Conservation (phyloP, 2,113 vertebrate species). For the Vulpes vulpes region DNA sequence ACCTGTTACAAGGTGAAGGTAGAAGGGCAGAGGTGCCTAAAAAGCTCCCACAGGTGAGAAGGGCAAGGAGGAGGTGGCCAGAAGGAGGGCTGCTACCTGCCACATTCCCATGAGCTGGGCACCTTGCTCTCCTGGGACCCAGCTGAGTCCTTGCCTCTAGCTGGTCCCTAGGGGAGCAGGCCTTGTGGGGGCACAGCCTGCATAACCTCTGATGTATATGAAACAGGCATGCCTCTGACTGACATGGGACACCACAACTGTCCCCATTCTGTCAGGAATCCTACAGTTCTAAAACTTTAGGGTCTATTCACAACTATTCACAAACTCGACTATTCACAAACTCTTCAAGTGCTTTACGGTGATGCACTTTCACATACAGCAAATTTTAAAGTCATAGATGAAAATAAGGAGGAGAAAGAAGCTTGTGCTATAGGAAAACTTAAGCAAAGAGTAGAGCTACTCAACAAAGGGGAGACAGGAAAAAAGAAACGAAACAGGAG, state of each 20-base stretch:
- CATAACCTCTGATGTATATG: neutral
- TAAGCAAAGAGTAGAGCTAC: neutral
- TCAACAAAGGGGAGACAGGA: neutral
- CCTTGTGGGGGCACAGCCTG: neutral
- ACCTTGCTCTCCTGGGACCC: slow-evolving; percentile 52
- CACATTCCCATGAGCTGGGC: neutral
- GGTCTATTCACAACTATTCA: too few species aligned
- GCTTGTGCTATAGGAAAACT: neutral
- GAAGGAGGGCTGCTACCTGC: neutral
- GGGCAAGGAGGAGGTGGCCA: too few species aligned
- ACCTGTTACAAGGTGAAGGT: neutral
- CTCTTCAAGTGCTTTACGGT: neutral
- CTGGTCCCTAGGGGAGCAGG: neutral
- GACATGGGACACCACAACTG: neutral
- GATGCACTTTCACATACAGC: neutral
- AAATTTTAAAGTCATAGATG: neutral
- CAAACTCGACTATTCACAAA: neutral
- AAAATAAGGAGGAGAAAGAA: neutral
- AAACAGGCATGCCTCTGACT: neutral
- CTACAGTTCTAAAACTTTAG: neutral
- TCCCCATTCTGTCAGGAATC: neutral
- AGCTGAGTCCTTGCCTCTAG: neutral
- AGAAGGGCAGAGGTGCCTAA: neutral
- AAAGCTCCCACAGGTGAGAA: neutral
- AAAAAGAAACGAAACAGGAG: neutral